These are phyloP conservation scores for Cotesia vestalis DNA, from an alignment of 1,140 invertebrate genomes.

Conservation along the genomic window DNA sequence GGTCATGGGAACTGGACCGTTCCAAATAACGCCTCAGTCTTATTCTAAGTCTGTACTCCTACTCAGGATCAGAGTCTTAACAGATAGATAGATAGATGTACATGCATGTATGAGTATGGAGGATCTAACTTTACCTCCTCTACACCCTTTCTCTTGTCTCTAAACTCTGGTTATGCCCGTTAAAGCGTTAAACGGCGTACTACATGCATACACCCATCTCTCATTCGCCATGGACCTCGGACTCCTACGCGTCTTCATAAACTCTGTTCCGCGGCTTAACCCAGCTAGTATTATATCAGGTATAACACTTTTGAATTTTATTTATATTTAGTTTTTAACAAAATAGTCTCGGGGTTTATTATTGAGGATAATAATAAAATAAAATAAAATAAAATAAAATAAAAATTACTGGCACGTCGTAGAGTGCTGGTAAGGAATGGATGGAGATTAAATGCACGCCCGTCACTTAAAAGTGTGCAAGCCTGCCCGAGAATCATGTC, in stretches of 20 bases:
- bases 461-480: conserved; percentile 14
- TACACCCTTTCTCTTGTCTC: conserved; percentile 26
- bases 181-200: not conserved
- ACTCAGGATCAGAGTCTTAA: conserved; percentile 3
- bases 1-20: conserved; percentile 50
- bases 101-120: no score
- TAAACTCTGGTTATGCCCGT: not conserved
- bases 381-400: no score
- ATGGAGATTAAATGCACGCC: conserved; percentile 8
- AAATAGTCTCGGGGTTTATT: no score
- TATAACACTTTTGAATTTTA: no score
- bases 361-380: no score
- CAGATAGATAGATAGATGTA: no score
- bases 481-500: conserved; percentile 15
- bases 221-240: conserved; percentile 25
- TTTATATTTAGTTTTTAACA: no score
- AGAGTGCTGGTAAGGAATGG: no score
- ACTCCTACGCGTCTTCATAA: conserved; percentile 37
- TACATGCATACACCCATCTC: conserved; percentile 19
- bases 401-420: no score
- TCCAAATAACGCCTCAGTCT: conserved; percentile 42
- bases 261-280: not conserved
- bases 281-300: no score
- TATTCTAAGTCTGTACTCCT: conserved; percentile 9
- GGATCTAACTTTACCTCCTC: not conserved